Percentiles rank a stretch among this genome's conserved stretches.
Conservation (phyloP, 2,797 vertebrate genomes). For the Chelidonichthys spinosus region DNA sequence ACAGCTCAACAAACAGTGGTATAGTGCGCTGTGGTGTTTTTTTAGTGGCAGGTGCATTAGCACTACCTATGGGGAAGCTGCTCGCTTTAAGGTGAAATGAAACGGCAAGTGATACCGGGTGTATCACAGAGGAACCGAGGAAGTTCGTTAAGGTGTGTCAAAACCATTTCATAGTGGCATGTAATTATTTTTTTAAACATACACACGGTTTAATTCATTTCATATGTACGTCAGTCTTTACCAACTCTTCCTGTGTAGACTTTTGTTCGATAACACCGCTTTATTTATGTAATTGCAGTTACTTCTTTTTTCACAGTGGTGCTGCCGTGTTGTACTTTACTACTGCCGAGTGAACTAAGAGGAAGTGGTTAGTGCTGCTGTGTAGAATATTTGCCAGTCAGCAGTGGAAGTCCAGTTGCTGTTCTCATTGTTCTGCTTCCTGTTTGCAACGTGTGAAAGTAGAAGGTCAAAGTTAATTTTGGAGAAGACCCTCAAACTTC, state of each 20-base stretch:
- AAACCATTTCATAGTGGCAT: neutral
- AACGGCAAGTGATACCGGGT: neutral
- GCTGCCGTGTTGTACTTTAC: neutral
- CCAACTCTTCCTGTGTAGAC: slow-evolving; percentile 4
- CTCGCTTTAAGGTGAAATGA: slow-evolving; percentile 36
- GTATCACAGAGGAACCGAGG: slow-evolving; percentile 2
- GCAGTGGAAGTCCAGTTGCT: slow-evolving; percentile 60
- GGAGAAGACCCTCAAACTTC: slow-evolving; percentile 22
- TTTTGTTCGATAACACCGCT: neutral
- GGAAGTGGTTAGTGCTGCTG: slow-evolving; percentile 47
- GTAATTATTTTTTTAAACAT: neutral
- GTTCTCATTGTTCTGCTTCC: slow-evolving; percentile 80
- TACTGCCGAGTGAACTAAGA: slow-evolving; percentile 38
- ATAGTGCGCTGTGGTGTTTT: neutral
- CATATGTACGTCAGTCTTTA: neutral
- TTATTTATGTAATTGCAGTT: neutral
- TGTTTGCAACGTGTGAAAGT: slow-evolving; percentile 70
- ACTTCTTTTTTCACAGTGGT: neutral
- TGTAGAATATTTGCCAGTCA: slow-evolving; percentile 35
- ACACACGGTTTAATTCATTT: neutral
- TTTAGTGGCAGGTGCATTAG: neutral
- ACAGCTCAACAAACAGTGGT: slow-evolving; percentile 19
- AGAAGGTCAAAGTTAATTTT: slow-evolving; percentile 30
- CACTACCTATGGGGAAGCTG: neutral
- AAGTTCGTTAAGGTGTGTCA: slow-evolving; percentile 29